Percentiles rank a stretch among this genome's conserved stretches.
Conservation (phyloP, 2,797 vertebrate species). For the Aulostomus chinensis region DNA sequence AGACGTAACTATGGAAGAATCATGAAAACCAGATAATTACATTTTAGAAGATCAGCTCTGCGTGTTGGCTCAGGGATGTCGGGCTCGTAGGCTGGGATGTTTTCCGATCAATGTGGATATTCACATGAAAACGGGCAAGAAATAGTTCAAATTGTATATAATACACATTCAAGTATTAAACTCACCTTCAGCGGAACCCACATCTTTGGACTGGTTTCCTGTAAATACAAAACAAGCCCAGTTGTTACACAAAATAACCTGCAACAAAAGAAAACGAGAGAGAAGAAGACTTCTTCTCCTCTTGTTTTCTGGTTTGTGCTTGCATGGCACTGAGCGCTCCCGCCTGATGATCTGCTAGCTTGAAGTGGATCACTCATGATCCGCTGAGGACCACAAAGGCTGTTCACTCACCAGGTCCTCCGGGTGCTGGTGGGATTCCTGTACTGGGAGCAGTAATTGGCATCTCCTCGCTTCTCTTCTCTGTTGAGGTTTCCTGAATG, state of each 20-base stretch:
- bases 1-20: too few species aligned
- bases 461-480: slow-evolving; percentile 27
- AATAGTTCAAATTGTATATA: too few species aligned
- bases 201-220: slow-evolving; percentile 27
- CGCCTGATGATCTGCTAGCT: too few species aligned
- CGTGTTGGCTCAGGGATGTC: slow-evolving; percentile 60
- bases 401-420: slow-evolving; percentile 36
- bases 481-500: slow-evolving; percentile 24
- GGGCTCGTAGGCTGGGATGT: slow-evolving; percentile 44
- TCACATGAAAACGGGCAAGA: too few species aligned
- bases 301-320: too few species aligned
- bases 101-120: slow-evolving; percentile 31
- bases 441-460: slow-evolving; percentile 40
- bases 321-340: too few species aligned
- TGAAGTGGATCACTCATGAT: not conserved
- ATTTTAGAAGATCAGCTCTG: slow-evolving; percentile 64
- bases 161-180: too few species aligned
- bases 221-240: slow-evolving; percentile 3
- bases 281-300: too few species aligned
- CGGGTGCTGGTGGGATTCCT: slow-evolving; percentile 21
- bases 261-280: too few species aligned
- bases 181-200: slow-evolving; percentile 17
- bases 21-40: too few species aligned
- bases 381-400: not conserved
- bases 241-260: too few species aligned